phyloP scores from a whole-genome alignment of 2,888 invertebrate species.

The Myathropa florea region DNA sequence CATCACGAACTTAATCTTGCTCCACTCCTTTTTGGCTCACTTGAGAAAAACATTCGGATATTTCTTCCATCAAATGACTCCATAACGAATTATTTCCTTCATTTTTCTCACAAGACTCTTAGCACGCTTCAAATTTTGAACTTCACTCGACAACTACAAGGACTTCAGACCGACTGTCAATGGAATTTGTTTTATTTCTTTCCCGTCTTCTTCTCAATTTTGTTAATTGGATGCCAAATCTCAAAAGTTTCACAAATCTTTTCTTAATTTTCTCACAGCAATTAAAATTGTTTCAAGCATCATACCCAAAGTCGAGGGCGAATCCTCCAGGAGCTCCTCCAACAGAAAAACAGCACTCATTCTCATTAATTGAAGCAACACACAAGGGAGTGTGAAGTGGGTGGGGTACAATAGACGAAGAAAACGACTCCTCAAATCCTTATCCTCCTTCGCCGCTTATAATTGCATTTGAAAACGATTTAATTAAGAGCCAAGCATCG shows the following conservation, averaged over 20 bases:
- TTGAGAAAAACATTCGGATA: too few relatives aligned
- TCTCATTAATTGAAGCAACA: slow-evolving; percentile 47
- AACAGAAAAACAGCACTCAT: slow-evolving; percentile 24
- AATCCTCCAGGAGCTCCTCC: slow-evolving; percentile 11
- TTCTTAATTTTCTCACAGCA: slow-evolving; percentile 43
- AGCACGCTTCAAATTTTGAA: neutral
- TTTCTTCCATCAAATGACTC: neutral
- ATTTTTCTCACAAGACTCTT: neutral
- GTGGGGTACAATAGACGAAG: slow-evolving; percentile 21
- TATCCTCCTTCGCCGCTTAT: slow-evolving; percentile 17
- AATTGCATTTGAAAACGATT: slow-evolving; percentile 59
- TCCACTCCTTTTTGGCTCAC: too few relatives aligned
- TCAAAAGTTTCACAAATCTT: slow-evolving; percentile 22
- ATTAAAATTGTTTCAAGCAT: slow-evolving; percentile 50
- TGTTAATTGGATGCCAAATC: slow-evolving; percentile 52
- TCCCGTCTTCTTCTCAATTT: neutral
- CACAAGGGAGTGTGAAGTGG: slow-evolving; percentile 27
- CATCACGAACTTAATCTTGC: too few relatives aligned
- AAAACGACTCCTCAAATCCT: slow-evolving; percentile 25
- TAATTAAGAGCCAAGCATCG: slow-evolving; percentile 54
- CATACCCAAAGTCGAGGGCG: neutral
- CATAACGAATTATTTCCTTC: neutral
- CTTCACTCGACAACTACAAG: neutral
- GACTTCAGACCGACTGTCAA: neutral
- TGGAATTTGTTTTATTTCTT: neutral